Conservation (phyloP, 2,113 vertebrate genomes). For the Cyanoderma ruficeps region DNA sequence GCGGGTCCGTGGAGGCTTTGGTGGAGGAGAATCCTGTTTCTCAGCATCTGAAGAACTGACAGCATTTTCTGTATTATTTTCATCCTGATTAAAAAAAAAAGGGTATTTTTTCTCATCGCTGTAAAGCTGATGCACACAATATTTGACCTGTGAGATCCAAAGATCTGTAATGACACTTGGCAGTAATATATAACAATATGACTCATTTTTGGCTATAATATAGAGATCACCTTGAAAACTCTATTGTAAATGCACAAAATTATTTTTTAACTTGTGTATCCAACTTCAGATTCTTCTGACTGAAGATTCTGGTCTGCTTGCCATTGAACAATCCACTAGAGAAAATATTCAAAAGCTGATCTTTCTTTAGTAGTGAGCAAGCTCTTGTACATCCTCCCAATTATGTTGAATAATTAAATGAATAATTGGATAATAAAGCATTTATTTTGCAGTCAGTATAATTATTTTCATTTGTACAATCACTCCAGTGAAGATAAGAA, state of each 20-base stretch:
- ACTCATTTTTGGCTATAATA: not conserved
- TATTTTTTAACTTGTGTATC: not conserved
- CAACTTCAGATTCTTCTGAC: not conserved
- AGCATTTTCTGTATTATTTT: conserved; percentile 84
- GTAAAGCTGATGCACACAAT: not conserved
- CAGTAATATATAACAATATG: not conserved
- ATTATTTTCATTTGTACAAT: not conserved
- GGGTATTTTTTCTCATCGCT: not conserved
- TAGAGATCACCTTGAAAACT: not conserved
- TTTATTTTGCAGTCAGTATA: not conserved
- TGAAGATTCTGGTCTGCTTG: not conserved
- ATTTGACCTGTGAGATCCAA: not conserved
- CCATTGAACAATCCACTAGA: not conserved
- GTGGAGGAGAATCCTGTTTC: conserved; percentile 91
- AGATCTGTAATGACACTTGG: not conserved
- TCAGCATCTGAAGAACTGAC: conserved; percentile 80
- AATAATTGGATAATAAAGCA: not conserved
- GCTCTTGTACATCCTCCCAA: not conserved
- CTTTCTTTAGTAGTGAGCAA: not conserved
- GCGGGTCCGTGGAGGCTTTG: conserved; percentile 93
- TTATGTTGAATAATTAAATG: not conserved
- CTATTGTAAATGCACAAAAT: not conserved
- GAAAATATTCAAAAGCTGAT: not conserved
- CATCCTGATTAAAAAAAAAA: conserved; percentile 78
- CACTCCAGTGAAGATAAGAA: not conserved